Base-by-base conservation (phyloP, 2,113 vertebrate genomes). In the Columbina picui region DNA sequence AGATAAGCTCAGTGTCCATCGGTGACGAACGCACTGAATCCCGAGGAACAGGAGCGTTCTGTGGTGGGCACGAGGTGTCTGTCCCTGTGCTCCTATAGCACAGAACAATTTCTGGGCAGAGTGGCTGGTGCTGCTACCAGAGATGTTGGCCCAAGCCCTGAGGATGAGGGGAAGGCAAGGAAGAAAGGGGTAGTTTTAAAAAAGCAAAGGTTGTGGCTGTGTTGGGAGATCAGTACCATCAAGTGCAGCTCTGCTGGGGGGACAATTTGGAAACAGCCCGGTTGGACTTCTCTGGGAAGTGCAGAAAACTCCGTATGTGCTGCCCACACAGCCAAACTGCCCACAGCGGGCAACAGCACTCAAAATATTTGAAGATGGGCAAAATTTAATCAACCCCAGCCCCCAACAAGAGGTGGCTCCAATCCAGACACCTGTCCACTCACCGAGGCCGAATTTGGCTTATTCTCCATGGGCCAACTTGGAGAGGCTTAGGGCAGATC, bases 31-130 rank as follows among this genome's bases (percentile, higher is more conserved):
- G 5, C 70, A 45, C 22, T 38, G 50, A 79, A 55, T 27, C 47
- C 32, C 0, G 0, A 70, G 81, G 53, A 78, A 27, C 0, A 0
- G 63, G 49, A 87, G 12, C 0, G 55, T n/a, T 78, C 75, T 2
- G 7, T 8, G 19, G 12, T 12, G 59, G 2, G 29, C n/a, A 18
- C 0, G 1, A 29, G 13, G 7, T 36, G 29, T 13, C 68, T 45
- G 22, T 16, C 50, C 41, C 30, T 49, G 39, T 18, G 21, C 30
- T 78, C 65, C 9, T 1, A 14, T 1, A 38, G 26, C 4, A 59
- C 34, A 8, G 29, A 79, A 32, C 8, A 74, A 0, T 14, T 57
- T 32, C 75, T 61, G 67, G 53, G 78, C 57, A 61, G 7, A 30
- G 32, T 5, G 20, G 56, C 59, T 53, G 18, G 6, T 22, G 29